A percentile compares a stretch with the other conserved stretches of the same genome.
phyloP scores from a whole-genome alignment of 2,888 invertebrate species.

The Philhelius pedissequus region DNA sequence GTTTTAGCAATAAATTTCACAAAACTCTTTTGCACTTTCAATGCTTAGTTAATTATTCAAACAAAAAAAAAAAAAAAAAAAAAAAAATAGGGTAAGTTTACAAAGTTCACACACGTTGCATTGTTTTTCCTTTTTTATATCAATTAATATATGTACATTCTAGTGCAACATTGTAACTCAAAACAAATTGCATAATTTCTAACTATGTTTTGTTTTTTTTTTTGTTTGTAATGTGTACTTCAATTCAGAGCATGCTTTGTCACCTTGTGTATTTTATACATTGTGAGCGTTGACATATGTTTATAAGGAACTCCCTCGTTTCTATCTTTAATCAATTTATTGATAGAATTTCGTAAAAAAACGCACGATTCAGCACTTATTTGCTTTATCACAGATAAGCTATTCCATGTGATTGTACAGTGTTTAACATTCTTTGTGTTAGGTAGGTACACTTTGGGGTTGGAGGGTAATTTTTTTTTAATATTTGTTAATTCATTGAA shows the following conservation, averaged over 20 bases:
- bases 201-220: neutral
- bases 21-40: constrained; percentile 3
- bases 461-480: constrained; percentile 4
- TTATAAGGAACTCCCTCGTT: constrained; percentile 32
- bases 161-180: neutral
- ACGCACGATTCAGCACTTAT: neutral
- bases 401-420: neutral
- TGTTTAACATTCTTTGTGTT: neutral
- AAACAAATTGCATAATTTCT: neutral
- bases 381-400: constrained; percentile 30
- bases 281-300: constrained; percentile 9
- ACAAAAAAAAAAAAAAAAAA: neutral
- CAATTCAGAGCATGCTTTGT: neutral
- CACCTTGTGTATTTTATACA: neutral
- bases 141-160: neutral
- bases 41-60: neutral
- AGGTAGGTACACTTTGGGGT: neutral
- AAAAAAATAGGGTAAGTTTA: neutral
- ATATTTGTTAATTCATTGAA: neutral
- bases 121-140: neutral
- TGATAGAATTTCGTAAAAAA: neutral
- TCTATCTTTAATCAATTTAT: neutral
- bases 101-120: constrained; percentile 16
- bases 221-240: too few species aligned
- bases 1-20: neutral